Percentiles rank a stretch among this genome's conserved stretches.
Conservation (phyloP, 1,140 invertebrate species). For the Drosophila tsacasi region DNA sequence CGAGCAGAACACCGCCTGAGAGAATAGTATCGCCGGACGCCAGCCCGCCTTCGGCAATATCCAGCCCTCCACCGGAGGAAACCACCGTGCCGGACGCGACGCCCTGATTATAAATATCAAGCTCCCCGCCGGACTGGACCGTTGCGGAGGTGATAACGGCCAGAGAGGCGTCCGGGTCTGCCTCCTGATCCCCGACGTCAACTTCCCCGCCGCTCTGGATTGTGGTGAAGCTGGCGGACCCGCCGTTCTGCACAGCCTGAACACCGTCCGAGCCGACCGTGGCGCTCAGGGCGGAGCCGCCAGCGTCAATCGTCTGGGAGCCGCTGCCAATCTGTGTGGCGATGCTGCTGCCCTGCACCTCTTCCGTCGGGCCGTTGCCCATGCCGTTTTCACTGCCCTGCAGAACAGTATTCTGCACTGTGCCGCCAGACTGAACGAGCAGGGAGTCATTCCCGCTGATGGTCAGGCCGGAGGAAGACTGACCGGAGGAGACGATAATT, state of each 20-base stretch:
- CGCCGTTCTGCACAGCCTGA: constrained; percentile 3
- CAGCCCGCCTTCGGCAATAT: background rate
- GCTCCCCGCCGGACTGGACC: background rate
- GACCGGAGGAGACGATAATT: constrained; percentile 3
- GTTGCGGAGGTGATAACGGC: constrained; percentile 3
- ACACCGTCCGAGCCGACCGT: constrained; percentile 2
- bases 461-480: constrained; percentile 3
- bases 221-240: constrained; percentile 1
- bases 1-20: background rate
- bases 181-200: constrained; percentile 1
- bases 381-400: constrained; percentile 3
- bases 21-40: constrained; percentile 3
- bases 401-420: constrained; percentile 3
- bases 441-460: constrained; percentile 3
- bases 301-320: constrained; percentile 2
- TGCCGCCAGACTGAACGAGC: constrained; percentile 3
- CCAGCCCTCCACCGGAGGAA: background rate
- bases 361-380: constrained; percentile 2
- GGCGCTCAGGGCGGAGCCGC: constrained; percentile 2
- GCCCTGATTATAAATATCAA: constrained; percentile 3
- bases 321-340: constrained; percentile 1
- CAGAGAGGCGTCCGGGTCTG: background rate
- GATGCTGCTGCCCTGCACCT: constrained; percentile 3
- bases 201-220: constrained; percentile 3
- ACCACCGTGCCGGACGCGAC: background rate